Evolutionary conservation across 2,888 invertebrate species (phyloP).

Genomic region (Venusia cambrica): DNA sequence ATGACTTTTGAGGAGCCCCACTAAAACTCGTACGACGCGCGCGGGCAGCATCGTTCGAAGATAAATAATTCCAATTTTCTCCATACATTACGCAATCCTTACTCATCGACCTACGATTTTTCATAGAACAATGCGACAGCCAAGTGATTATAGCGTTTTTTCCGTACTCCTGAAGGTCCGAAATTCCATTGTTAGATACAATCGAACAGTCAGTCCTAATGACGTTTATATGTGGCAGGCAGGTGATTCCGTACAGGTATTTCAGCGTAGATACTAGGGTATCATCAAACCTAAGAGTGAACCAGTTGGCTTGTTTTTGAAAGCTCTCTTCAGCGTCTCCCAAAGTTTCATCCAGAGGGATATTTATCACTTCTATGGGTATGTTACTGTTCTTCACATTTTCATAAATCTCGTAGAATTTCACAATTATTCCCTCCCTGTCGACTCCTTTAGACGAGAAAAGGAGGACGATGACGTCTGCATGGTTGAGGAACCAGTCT

Average conservation of each 20-base stretch:
- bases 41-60: conserved; percentile 40
- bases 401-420: conserved; percentile 65
- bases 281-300: conserved; percentile 54
- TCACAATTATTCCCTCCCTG: conserved; percentile 47
- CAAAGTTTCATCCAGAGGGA: conserved; percentile 56
- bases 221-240: conserved; percentile 54
- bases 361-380: conserved; percentile 64
- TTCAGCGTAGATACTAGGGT: conserved; percentile 45
- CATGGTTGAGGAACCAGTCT: conserved; percentile 51
- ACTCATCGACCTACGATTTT: conserved; percentile 41
- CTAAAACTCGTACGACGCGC: conserved; percentile 42
- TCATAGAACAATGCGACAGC: conserved; percentile 44
- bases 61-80: conserved; percentile 44
- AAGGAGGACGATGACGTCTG: conserved; percentile 52
- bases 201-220: conserved; percentile 49
- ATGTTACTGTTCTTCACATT: conserved; percentile 51
- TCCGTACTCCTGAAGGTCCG: conserved; percentile 57
- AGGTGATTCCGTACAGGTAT: conserved; percentile 54
- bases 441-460: conserved; percentile 55
- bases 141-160: conserved; percentile 65
- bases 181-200: conserved; percentile 51
- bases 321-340: conserved; percentile 43
- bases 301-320: conserved; percentile 67
- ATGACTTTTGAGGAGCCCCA: conserved; percentile 13
- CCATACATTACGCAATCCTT: conserved; percentile 54